Evolutionary conservation across 2,113 vertebrate species (phyloP).

Genomic region (Delphinapterus leucas): DNA sequence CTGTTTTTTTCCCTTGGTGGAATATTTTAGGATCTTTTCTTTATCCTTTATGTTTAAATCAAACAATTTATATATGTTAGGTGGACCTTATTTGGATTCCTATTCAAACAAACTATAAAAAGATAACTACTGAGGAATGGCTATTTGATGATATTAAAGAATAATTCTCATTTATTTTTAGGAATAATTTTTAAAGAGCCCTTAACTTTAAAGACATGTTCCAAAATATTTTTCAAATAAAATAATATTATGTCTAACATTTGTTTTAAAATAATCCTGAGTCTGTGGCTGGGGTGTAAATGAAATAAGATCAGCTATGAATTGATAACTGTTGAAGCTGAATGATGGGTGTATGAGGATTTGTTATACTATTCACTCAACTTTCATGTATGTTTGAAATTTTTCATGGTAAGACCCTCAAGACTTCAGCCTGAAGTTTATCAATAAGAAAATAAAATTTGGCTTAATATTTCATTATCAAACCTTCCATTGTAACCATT

Average conservation of each 20-base stretch:
- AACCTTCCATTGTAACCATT: neutral
- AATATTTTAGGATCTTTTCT: neutral
- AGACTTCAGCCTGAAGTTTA: neutral
- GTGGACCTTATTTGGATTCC: neutral
- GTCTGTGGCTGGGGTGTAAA: neutral
- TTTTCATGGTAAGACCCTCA: neutral
- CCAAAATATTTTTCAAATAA: neutral
- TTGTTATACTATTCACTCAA: neutral
- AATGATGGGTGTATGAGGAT: neutral
- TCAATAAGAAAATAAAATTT: neutral
- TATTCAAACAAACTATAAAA: neutral
- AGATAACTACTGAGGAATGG: neutral
- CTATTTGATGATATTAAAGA: neutral
- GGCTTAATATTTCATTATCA: neutral
- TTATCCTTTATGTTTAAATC: neutral
- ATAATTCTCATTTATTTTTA: neutral
- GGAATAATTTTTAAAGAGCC: neutral
- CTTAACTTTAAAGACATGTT: neutral
- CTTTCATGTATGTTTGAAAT: neutral
- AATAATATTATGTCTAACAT: neutral
- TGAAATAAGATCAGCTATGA: neutral
- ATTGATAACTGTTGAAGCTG: neutral
- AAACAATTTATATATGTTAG: neutral
- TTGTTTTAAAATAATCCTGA: neutral
- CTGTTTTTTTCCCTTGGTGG: neutral